Conservation (phyloP, 2,888 invertebrate species). For the Calliopum simillimum region DNA sequence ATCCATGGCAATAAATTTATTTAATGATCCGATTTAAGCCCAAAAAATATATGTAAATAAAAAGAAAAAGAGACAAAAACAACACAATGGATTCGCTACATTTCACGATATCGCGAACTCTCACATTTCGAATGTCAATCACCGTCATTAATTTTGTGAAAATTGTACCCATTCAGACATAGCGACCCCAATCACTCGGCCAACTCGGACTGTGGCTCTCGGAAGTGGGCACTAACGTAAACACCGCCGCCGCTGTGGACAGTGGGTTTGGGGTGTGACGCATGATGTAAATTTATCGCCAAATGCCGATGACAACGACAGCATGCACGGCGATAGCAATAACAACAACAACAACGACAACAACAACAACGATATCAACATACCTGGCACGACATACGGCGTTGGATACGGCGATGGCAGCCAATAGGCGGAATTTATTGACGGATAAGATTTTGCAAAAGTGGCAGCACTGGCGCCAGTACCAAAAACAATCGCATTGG, state of each 20-base stretch:
- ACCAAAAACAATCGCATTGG: not conserved
- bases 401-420: slow-evolving; percentile 82
- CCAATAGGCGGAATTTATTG: slow-evolving; percentile 88
- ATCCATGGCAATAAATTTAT: slow-evolving; percentile 56
- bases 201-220: not conserved
- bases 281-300: slow-evolving; percentile 4
- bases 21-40: slow-evolving; percentile 58
- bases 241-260: too few relatives aligned
- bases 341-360: slow-evolving; percentile 13
- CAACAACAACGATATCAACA: slow-evolving; percentile 42
- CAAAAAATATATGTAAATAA: not conserved
- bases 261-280: too few relatives aligned
- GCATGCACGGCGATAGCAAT: slow-evolving; percentile 9
- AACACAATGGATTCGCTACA: not conserved
- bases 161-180: not conserved
- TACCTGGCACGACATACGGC: slow-evolving; percentile 87
- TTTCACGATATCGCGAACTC: slow-evolving; percentile 11
- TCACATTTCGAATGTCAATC: slow-evolving; percentile 29
- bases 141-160: slow-evolving; percentile 25
- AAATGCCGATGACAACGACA: slow-evolving; percentile 1
- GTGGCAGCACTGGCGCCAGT: slow-evolving; percentile 26
- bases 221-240: not conserved
- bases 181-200: not conserved
- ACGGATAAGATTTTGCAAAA: slow-evolving; percentile 73
- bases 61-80: not conserved